Evolutionary conservation across 2,113 vertebrate species (phyloP).

Genomic region (Cygnus atratus): DNA sequence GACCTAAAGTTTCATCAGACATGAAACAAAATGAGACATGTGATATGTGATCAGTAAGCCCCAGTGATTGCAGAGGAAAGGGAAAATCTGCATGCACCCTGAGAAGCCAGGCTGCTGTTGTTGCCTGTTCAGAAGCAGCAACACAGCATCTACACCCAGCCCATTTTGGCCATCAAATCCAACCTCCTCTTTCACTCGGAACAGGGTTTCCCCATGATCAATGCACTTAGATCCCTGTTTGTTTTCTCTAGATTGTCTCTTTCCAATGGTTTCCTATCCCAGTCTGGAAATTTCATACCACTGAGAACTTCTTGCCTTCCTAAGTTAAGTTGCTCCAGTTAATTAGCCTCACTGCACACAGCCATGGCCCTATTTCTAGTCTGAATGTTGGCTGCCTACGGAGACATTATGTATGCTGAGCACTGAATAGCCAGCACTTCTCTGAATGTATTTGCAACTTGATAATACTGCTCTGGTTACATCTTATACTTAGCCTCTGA

Average conservation of each 20-base stretch:
- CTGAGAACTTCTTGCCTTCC: background rate
- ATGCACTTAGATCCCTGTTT: background rate
- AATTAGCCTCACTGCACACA: background rate
- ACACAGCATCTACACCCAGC: background rate
- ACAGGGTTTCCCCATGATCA: fast-evolving
- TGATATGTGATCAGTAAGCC: background rate
- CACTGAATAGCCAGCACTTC: background rate
- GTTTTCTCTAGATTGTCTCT: background rate
- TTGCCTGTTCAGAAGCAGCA: background rate
- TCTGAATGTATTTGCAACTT: conserved; percentile 45
- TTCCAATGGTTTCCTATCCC: background rate
- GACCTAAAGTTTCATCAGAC: background rate
- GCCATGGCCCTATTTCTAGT: background rate
- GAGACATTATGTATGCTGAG: conserved; percentile 18
- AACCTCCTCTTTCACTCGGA: background rate
- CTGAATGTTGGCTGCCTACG: background rate
- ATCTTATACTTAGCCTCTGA: background rate
- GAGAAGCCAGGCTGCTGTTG: background rate
- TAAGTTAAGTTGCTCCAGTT: background rate
- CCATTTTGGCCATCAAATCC: background rate
- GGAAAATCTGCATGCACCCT: fast-evolving
- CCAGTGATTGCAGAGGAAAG: background rate
- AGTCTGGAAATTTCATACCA: background rate
- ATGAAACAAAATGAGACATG: fast-evolving
- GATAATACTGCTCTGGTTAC: background rate